Percentiles rank a stretch among this genome's conserved stretches.
Conservation (phyloP, 2,888 invertebrate genomes). For the Petrolisthes cinctipes region DNA sequence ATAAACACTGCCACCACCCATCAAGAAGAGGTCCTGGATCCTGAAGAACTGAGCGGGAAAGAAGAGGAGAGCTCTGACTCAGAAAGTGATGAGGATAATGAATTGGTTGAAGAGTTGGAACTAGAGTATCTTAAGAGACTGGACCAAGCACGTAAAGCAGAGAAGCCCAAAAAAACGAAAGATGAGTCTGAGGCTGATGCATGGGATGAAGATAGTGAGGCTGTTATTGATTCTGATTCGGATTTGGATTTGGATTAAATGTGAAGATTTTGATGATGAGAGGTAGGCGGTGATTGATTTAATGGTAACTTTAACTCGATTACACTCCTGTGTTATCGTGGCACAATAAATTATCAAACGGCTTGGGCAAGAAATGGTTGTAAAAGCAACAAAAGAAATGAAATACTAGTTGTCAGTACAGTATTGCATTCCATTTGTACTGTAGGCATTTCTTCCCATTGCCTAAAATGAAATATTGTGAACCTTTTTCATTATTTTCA, state of each 20-base stretch:
- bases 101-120: not conserved
- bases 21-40: too few species aligned
- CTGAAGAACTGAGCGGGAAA: not conserved
- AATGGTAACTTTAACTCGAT: not conserved
- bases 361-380: too few species aligned
- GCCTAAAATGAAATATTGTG: too few species aligned
- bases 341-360: too few species aligned
- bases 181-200: not conserved
- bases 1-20: not conserved
- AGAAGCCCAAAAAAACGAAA: not conserved
- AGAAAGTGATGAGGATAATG: not conserved
- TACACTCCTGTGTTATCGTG: too few species aligned
- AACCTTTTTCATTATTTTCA: too few species aligned
- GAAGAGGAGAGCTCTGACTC: not conserved
- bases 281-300: not conserved
- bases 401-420: too few species aligned
- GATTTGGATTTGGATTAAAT: not conserved
- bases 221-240: not conserved
- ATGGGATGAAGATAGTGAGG: slow-evolving; percentile 15
- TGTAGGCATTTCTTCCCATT: too few species aligned
- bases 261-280: not conserved
- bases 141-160: not conserved
- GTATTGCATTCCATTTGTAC: too few species aligned
- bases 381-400: too few species aligned
- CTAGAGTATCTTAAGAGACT: not conserved